phyloP scores from a whole-genome alignment of 2,113 vertebrate species.

The Gallinago jamesoni region DNA sequence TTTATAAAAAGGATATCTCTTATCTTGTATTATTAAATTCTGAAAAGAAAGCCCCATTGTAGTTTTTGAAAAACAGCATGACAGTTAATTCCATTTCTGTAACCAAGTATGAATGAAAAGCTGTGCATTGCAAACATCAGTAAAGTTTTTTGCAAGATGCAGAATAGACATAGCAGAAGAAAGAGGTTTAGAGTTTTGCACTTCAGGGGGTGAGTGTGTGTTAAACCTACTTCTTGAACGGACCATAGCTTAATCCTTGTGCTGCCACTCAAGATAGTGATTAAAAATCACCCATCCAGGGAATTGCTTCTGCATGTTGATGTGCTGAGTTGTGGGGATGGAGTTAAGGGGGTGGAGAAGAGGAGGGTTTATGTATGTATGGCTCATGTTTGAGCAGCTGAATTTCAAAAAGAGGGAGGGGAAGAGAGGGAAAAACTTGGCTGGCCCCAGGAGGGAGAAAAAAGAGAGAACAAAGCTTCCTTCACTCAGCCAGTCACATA shows the following conservation, averaged over 20 bases:
- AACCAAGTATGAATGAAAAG: slow-evolving; percentile 23
- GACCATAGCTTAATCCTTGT: slow-evolving; percentile 53
- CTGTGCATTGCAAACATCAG: not conserved
- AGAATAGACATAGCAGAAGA: not conserved
- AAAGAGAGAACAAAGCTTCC: slow-evolving; percentile 33
- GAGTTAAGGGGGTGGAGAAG: not conserved
- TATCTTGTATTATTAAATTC: not conserved
- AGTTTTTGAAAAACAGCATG: not conserved
- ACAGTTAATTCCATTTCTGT: slow-evolving; percentile 49
- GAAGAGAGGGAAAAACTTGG: not conserved
- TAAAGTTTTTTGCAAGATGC: slow-evolving; percentile 27
- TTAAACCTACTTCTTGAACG: slow-evolving; percentile 35
- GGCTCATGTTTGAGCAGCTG: slow-evolving; percentile 9
- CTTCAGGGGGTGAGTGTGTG: slow-evolving; percentile 47
- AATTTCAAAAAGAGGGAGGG: not conserved
- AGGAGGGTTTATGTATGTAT: not conserved
- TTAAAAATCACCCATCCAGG: slow-evolving; percentile 67
- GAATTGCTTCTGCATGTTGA: slow-evolving; percentile 49
- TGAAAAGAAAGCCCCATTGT: not conserved
- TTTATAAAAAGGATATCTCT: not conserved
- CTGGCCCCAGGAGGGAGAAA: not conserved
- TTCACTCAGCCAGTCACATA: not conserved
- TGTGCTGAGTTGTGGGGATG: not conserved
- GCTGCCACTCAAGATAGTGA: slow-evolving; percentile 55
- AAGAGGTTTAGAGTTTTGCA: slow-evolving; percentile 33